Conservation (phyloP, 37 sponge, comb jelly and placozoan genomes). For the Chondrilla cf. caribensis region DNA sequence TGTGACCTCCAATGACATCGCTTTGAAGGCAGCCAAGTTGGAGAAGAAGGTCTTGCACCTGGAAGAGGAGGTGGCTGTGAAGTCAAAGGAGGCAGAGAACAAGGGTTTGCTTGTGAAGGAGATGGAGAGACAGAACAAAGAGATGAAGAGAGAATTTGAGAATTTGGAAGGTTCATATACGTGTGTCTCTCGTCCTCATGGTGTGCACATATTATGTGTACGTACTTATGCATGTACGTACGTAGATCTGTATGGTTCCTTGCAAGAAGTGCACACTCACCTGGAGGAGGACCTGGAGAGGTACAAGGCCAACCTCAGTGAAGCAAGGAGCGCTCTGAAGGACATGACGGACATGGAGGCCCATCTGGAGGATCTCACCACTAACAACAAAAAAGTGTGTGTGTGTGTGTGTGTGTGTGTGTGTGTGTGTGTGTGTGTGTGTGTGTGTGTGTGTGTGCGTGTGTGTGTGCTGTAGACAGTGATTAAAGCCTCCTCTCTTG, state of each 20-base stretch:
- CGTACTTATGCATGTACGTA: too few species aligned
- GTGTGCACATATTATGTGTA: too few species aligned
- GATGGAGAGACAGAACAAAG: too few species aligned
- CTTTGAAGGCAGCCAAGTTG: neutral
- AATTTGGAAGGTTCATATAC: too few species aligned
- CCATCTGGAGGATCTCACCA: neutral
- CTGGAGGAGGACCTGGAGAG: neutral
- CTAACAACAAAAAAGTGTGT: neutral
- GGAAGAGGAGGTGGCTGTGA: too few species aligned
- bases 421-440: slow-evolving; percentile 17
- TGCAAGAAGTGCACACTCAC: neutral
- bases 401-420: slow-evolving; percentile 22
- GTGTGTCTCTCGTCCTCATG: too few species aligned
- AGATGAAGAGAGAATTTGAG: too few species aligned
- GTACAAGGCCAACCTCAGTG: neutral
- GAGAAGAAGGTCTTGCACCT: neutral
- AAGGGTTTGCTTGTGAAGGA: too few species aligned
- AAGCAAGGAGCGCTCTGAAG: neutral
- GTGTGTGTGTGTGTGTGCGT: neutral
- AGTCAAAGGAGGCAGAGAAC: too few species aligned
- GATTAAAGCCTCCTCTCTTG: too few species aligned
- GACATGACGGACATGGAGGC: neutral
- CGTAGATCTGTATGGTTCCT: too few species aligned
- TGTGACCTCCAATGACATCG: neutral
- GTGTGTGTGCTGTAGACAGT: too few species aligned